Base-by-base conservation (phyloP, 2,797 vertebrate genomes). In the Centroberyx gerrardi region DNA sequence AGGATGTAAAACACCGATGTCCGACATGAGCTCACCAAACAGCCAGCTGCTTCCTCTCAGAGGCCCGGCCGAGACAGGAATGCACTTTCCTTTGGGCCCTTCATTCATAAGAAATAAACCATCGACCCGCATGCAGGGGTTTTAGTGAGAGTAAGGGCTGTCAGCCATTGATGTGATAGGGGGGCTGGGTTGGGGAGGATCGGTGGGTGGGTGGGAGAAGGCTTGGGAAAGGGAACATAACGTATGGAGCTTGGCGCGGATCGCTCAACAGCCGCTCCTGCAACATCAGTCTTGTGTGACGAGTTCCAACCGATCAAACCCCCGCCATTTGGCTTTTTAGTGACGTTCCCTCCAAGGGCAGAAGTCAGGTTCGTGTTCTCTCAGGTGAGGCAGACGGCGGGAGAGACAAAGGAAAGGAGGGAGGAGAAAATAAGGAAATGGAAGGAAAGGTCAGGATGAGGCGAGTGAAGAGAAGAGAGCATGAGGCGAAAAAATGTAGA, bases 71-170 rank as follows among this genome's bases (percentile, higher is more conserved):
- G 55, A 77, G 76, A 71, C 81, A 84, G 87, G 89, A 93, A 94
- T 92, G 89, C 84, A 82, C 88, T 92, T 90, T 93, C 89, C 14
- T 88, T 90, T 71, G 70, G 83, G 44, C 69, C 73, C 71, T 90
- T 92, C 88, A 92, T 93, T 93, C 93, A 93, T 83, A 89, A 91
- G 88, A 92, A 92, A 89, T 87, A 92, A 91, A 90, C 84, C 90
- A 76, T 89, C 76, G 15, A 84, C 90, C 90, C 76, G 62, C 88
- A 91, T 91, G 78, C 75, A 74, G 87, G 85, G 76, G 73, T 78
- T 85, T 81, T 61, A 88, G 90, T 76, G 83, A 90, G 90, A 87
- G 88, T 85, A 82, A 83, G 82, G 84, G 85, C 83, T 76, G 77
- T 82, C 80, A 87, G 83, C 84, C 85, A 68, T 83, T 84, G 86